Evolutionary conservation across 2,888 invertebrate species (phyloP), one percentile per base, ranked within the genome.

Genomic region (Ramazzottius varieornatus): DNA sequence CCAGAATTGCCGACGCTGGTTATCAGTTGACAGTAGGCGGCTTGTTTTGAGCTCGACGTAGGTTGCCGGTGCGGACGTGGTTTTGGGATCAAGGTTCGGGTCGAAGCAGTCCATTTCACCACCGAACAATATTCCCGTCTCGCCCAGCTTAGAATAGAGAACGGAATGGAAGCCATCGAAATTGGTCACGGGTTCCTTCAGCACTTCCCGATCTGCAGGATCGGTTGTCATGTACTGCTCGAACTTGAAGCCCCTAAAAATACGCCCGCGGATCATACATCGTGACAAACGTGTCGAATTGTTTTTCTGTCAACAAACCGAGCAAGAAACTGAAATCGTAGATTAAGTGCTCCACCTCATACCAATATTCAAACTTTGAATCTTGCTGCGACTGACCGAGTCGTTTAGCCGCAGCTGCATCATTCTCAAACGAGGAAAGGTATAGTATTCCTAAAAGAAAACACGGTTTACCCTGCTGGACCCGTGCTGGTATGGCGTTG

Each of bases 71-170:
- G 54, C n/a, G 20, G 13, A 8, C 29, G 13, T 24, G 54, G 20
- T 29, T 29, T 29, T 29, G n/a, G 8, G 4, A 4, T 24, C 20
- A n/a, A n/a, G n/a, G n/a, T n/a, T n/a, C 16, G 54, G 54, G 29
- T 54, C 54, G n/a, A n/a, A 29, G 54, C 54, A 54, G 54, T 54
- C 54, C 54, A 54, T 54, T 24, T 54, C 54, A 29, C 16, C 54
- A 24, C 54, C 54, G 29, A n/a, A 54, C 16, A 54, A 24, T 8
- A 54, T 16, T 8, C 54, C 54, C 20, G 54, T 54, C 4, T 16
- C 29, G 13, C 29, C 29, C 20, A 54, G n/a, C 54, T 29, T 8
- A 4, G n/a, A 16, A 4, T n/a, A 24, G 20, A 54, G 29, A 4
- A 54, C 54, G 16, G 54, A 4, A 4, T 54, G 54, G 29, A 54